These are phyloP conservation scores for Onychostoma macrolepis DNA, from an alignment of 2,113 vertebrate genomes.

Conservation along the genomic window DNA sequence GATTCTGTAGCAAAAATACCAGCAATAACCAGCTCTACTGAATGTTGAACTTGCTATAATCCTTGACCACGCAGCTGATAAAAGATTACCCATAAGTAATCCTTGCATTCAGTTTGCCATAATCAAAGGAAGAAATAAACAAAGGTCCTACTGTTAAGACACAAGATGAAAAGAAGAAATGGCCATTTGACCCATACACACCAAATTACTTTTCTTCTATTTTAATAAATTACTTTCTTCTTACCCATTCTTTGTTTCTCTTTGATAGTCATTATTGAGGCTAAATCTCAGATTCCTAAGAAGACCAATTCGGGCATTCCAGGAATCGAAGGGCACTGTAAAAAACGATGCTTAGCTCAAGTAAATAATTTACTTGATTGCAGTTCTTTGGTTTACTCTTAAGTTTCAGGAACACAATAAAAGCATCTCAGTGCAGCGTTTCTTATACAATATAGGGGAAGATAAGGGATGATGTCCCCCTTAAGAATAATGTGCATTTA, in stretches of 20 bases:
- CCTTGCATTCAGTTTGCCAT: conserved; percentile 44
- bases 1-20: conserved; percentile 22
- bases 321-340: background rate
- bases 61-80: conserved; percentile 38
- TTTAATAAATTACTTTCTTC: conserved; percentile 48
- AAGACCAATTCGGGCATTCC: background rate
- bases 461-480: background rate
- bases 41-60: conserved; percentile 46
- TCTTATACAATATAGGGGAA: background rate
- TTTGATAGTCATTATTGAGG: background rate
- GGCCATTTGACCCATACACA: conserved; percentile 27
- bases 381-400: background rate
- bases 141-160: conserved; percentile 27
- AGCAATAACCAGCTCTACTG: conserved; percentile 38
- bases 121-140: conserved; percentile 47
- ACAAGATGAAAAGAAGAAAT: conserved; percentile 25
- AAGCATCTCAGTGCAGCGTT: background rate
- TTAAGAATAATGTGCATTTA: background rate
- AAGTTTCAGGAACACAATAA: background rate
- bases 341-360: background rate
- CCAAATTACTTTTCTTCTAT: conserved; percentile 43
- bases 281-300: background rate
- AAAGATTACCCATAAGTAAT: conserved; percentile 54
- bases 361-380: background rate
- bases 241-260: conserved; percentile 23